phyloP scores from a whole-genome alignment of 1,140 invertebrate genomes.

The Caenorhabditis elegans region WBcel235 BX284606.5:3884001-3884500 shows the following conservation, averaged over 20 bases:
- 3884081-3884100: neutral
- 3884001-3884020: constrained; percentile 22
- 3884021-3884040: constrained; percentile 6
- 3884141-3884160: neutral
- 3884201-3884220: neutral
- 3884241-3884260: neutral
- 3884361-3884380: neutral
- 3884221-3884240: neutral
- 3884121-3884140: neutral
- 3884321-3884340: constrained; percentile 9
- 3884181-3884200: neutral
- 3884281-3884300: neutral
- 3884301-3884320: constrained; percentile 11
- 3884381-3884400: neutral
- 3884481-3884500: neutral
- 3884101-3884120: constrained; percentile 19
- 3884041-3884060: neutral
- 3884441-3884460: neutral
- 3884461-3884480: neutral
- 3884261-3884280: neutral
- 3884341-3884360: neutral
- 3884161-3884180: neutral
- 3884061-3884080: constrained; percentile 9
- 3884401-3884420: neutral
- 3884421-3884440: constrained; percentile 22